These are phyloP conservation scores for Odontomyia ornata DNA, from an alignment of 2,888 invertebrate species.

Conservation along the genomic window DNA sequence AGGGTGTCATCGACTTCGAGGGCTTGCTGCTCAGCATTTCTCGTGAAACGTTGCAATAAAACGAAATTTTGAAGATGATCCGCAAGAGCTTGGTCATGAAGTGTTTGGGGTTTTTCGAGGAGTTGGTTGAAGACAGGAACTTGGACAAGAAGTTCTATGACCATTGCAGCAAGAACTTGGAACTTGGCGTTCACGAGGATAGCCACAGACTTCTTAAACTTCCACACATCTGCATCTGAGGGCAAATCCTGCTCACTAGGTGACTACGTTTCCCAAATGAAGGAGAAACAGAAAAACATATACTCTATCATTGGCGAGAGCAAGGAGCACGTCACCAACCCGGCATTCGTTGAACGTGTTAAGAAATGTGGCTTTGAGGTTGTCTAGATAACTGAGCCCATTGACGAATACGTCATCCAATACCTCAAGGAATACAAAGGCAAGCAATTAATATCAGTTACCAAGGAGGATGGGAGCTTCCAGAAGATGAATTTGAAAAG, in stretches of 20 bases:
- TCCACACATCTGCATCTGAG: conserved; percentile 92
- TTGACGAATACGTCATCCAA: conserved; percentile 99
- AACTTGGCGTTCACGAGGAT: conserved; percentile 98
- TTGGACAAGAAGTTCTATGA: conserved; percentile 99
- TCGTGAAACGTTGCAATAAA: conserved; percentile 99
- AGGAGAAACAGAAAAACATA: conserved; percentile 97
- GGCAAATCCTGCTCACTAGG: conserved; percentile 94
- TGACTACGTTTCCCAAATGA: conserved; percentile 97
- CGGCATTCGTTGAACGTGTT: conserved; percentile 96
- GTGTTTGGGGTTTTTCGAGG: conserved; percentile 95
- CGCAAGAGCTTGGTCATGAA: conserved; percentile 99
- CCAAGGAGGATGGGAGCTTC: conserved; percentile 98
- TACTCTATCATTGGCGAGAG: conserved; percentile 98
- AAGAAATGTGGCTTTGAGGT: conserved; percentile 98
- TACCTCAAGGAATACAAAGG: conserved; percentile 98
- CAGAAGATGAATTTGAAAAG: conserved; percentile 96
- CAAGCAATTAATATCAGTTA: conserved; percentile 94
- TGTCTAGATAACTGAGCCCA: conserved; percentile 99
- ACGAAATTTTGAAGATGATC: conserved; percentile 98
- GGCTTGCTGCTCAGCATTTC: conserved; percentile 98
- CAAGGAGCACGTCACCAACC: conserved; percentile 93
- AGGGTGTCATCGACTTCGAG: conserved; percentile 98
- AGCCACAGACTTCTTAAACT: conserved; percentile 89
- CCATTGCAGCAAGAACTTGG: conserved; percentile 97
- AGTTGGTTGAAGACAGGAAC: conserved; percentile 95